Evolutionary conservation across 2,888 invertebrate genomes (phyloP), one percentile per base, ranked within the genome.

Genomic region (Ochropleura plecta): DNA sequence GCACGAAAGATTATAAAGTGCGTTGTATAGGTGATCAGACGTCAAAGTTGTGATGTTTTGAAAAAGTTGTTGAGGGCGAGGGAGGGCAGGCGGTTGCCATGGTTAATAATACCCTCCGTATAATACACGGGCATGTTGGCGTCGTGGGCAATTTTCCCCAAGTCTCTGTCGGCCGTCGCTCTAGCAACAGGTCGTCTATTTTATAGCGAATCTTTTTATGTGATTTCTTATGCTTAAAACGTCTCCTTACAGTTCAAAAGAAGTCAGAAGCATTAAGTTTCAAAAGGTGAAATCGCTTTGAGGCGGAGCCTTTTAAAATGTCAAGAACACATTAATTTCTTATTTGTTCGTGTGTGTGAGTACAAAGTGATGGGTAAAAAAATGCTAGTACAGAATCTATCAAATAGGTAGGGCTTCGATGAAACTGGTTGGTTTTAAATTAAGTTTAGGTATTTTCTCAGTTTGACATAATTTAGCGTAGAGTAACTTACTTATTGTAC

Each of bases 11-110:
- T 95, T 96, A 96, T 94, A 93, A 94, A 93, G 91, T 92, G 90
- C 91, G 90, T 90, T 95, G 92, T 94, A 93, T 95, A 93, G 95
- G 94, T 94, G 95, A 95, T 95, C 95, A 95, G 93, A 93, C 92
- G 93, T 92, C 93, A 93, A 92, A 90, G 90, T 92, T 90, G 92
- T 89, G 93, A 92, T 93, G 93, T 94, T 95, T 94, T 92, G 91
- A 93, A 95, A 94, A 95, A 94, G 92, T 92, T 92, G 88, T 88
- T 60, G 90, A 91, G 93, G 92, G 92, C 85, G 92, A 91, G 93
- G 94, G 94, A 87, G 82, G 79, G 70, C 69, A 85, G 72, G 86
- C 88, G 90, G 96, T 96, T 95, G 94, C 94, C 94, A 96, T 96
- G 96, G 96, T 92, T 94, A 94, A 93, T 96, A 95, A 96, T 94